These are phyloP conservation scores for Bolinopsis microptera DNA, from an alignment of 37 sponge, comb jelly and placozoan genomes.

Conservation along the genomic window DNA sequence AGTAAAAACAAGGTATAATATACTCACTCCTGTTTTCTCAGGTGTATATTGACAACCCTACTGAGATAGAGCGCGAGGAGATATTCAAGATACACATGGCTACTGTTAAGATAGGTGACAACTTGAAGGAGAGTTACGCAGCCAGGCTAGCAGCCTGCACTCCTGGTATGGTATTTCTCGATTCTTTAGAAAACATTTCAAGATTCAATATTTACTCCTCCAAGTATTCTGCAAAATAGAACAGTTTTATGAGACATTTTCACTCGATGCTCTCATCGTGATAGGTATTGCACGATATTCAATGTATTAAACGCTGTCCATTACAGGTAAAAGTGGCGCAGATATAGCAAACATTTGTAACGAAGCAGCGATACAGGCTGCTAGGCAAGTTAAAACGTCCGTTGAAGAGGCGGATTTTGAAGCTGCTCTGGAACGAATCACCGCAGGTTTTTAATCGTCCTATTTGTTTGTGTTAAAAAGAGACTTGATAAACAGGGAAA, in stretches of 20 bases:
- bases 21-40: conserved; percentile 14
- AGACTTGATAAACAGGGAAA: too few relatives aligned
- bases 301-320: neutral
- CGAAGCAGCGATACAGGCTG: conserved; percentile 56
- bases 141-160: conserved; percentile 33
- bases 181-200: neutral
- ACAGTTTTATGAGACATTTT: neutral
- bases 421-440: neutral
- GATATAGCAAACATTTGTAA: conserved; percentile 50
- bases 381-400: neutral
- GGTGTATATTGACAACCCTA: conserved; percentile 10
- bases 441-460: neutral
- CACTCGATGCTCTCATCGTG: too few relatives aligned
- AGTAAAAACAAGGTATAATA: too few relatives aligned
- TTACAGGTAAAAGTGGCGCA: conserved; percentile 28
- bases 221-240: neutral
- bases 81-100: conserved; percentile 42
- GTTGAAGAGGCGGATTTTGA: conserved; percentile 39
- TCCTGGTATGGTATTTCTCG: neutral
- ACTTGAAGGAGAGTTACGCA: neutral
- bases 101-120: neutral
- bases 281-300: neutral
- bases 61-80: conserved; percentile 21
- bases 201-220: neutral
- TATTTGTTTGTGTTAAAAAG: neutral